Evolutionary conservation across 1,140 invertebrate species (phyloP).

Genomic region (Cotesia chilonis): DNA sequence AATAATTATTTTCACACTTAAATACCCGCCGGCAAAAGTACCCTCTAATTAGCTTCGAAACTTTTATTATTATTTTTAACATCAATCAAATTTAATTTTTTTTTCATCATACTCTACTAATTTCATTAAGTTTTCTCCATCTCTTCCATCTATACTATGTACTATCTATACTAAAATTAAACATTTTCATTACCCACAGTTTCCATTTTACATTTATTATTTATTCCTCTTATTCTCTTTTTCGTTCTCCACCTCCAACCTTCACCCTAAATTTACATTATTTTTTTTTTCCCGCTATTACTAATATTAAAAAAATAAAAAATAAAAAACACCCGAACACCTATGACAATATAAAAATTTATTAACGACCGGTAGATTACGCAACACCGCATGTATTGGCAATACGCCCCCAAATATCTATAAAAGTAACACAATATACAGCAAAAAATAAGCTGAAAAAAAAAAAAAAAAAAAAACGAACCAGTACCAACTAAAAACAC

Average conservation of each 20-base stretch:
- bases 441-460: no score
- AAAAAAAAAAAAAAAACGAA: no score
- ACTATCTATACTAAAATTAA: neutral
- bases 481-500: no score
- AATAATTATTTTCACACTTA: neutral
- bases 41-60: constrained; percentile 18
- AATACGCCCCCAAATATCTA: no score
- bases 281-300: no score
- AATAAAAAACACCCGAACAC: no score
- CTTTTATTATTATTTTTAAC: constrained; percentile 20
- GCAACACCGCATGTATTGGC: neutral
- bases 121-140: neutral
- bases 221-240: constrained; percentile 6
- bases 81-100: constrained; percentile 9
- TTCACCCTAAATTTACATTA: no score
- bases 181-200: neutral
- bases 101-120: neutral
- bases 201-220: neutral
- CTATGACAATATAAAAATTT: constrained; percentile 14
- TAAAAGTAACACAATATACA: no score
- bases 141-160: neutral
- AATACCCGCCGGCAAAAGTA: neutral
- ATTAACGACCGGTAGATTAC: constrained; percentile 26
- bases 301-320: no score
- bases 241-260: neutral